Base-by-base conservation (phyloP, 1,140 invertebrate genomes). In the Mizuhopecten yessoensis region DNA sequence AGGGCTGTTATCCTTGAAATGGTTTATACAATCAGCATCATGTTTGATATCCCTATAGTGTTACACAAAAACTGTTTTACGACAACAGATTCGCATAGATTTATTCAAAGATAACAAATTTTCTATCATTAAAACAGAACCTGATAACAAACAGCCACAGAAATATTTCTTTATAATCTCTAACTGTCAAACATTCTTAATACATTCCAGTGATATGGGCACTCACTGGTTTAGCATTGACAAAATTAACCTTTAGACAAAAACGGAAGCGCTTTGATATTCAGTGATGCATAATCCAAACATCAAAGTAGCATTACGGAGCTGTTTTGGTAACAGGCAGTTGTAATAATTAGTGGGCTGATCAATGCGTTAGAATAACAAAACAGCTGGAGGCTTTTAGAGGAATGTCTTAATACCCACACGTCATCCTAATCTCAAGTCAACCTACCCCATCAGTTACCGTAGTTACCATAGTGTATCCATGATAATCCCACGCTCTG, bases 61-160 rank as follows among this genome's bases (percentile, higher is more conserved):
- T 2, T 75, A 75, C 57, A 75, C 57, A 75, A 75, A 75, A 29
- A 23, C n/a, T 29, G 15, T 75, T 75, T 75, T 75, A 75, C 17
- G 42, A 45, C 42, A 17, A 45, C 57, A 75, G 1, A 75, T 75
- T 75, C 23, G n/a, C 57, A 75, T 29, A n/a, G 57, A 75, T 75
- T 75, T 75, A 75, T 75, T 75, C 57, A 75, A 29, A 75, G 57
- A 75, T 75, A 75, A 75, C 57, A 75, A 75, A 13, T n/a, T 29
- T 17, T 5, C 57, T n/a, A 9, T 29, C 57, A n/a, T 75, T 75
- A 75, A 75, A 57, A 75, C 57, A 75, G 57, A 75, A 17, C 23
- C 23, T 75, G 57, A 75, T 75, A 75, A 75, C n/a, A 75, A 7
- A 29, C 57, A 2, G 57, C 23, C 15, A 75, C 23, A 17, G n/a